Percentiles rank a stretch among this genome's conserved stretches.
Evolutionary conservation across 2,888 invertebrate species (phyloP).

Genomic region (Sinelater perroti): DNA sequence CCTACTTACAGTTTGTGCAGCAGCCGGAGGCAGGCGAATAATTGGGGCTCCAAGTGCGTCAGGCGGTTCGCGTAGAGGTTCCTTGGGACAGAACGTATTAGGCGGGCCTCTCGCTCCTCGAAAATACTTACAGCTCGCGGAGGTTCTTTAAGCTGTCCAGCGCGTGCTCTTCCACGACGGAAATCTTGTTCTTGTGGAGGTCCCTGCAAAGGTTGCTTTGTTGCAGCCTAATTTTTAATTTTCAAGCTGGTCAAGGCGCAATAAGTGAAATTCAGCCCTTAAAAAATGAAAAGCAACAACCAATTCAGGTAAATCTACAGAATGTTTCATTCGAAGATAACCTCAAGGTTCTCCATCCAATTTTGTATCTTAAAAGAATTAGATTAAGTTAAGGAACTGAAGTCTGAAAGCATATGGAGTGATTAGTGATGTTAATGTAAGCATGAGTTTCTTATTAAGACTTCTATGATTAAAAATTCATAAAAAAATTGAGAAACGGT

Average conservation of each 20-base stretch:
- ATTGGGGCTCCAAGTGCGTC: background rate
- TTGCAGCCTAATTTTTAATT: background rate
- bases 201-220: slow-evolving; percentile 47
- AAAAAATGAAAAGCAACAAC: slow-evolving; percentile 3
- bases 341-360: no score
- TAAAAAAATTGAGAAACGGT: no score
- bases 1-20: slow-evolving; percentile 21
- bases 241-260: background rate
- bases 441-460: no score
- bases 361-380: no score
- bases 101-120: no score
- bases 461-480: no score
- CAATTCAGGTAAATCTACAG: no score
- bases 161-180: slow-evolving; percentile 59
- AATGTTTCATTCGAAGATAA: no score
- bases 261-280: no score
- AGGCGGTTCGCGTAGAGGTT: slow-evolving; percentile 28
- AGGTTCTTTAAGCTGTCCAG: slow-evolving; percentile 61
- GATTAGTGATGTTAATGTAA: no score
- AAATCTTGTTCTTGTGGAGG: slow-evolving; percentile 59
- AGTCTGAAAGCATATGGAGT: no score
- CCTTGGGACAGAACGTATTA: slow-evolving; percentile 19
- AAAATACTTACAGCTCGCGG: slow-evolving; percentile 66
- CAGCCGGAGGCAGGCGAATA: slow-evolving; percentile 9
- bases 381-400: no score